phyloP scores from a whole-genome alignment of 2,888 invertebrate genomes.

The Thysanoteuthis rhombus region DNA sequence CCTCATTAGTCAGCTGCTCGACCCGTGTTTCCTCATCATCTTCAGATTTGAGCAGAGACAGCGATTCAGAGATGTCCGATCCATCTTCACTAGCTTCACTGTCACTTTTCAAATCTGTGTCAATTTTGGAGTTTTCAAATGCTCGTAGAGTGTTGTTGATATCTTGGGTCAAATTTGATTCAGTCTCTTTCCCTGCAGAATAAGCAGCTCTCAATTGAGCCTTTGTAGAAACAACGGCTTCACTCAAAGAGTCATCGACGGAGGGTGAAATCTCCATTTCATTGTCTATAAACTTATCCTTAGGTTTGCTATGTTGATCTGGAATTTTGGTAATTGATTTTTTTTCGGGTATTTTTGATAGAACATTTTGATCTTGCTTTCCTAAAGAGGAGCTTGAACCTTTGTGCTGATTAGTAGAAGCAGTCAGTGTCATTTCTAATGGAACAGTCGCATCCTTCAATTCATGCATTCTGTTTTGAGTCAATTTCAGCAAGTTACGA shows the following conservation, averaged over 20 bases:
- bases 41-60: background rate
- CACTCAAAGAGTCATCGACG: background rate
- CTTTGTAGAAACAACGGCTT: background rate
- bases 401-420: background rate
- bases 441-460: conserved; percentile 50
- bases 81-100: background rate
- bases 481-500: conserved; percentile 50
- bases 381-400: background rate
- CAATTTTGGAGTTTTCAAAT: background rate
- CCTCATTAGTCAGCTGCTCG: conserved; percentile 46
- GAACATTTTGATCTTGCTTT: background rate
- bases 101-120: background rate
- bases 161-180: background rate
- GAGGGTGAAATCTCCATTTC: background rate
- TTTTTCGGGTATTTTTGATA: background rate
- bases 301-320: background rate
- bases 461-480: conserved; percentile 42
- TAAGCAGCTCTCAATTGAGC: background rate
- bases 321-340: background rate
- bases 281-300: background rate
- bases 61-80: background rate
- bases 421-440: conserved; percentile 35
- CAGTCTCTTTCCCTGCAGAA: background rate
- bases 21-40: background rate
- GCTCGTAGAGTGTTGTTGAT: background rate